A percentile compares a stretch with the other conserved stretches of the same genome.
These are phyloP conservation scores for Athetis lepigone DNA, from an alignment of 2,888 invertebrate species.

Conservation along the genomic window DNA sequence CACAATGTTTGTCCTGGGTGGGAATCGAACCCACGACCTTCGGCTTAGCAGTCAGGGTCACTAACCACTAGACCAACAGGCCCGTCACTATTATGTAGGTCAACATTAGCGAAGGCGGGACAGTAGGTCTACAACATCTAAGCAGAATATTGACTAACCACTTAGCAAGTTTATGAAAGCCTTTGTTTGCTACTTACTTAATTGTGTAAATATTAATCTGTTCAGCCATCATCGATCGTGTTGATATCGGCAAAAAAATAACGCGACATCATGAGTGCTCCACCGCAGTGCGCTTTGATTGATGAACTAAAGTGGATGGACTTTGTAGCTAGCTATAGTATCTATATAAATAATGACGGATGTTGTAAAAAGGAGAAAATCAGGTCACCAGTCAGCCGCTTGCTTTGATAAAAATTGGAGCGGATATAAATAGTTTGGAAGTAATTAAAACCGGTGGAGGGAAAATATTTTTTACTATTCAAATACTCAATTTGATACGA, in stretches of 20 bases:
- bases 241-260: constrained; percentile 11
- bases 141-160: not conserved
- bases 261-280: constrained; percentile 7
- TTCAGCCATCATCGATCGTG: constrained; percentile 42
- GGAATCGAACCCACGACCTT: too few relatives aligned
- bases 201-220: constrained; percentile 41
- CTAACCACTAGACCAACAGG: too few relatives aligned
- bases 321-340: not conserved
- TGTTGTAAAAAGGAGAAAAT: not conserved
- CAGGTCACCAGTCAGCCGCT: too few relatives aligned
- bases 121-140: too few relatives aligned
- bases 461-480: too few relatives aligned
- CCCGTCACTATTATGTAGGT: too few relatives aligned
- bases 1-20: too few relatives aligned
- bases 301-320: constrained; percentile 28
- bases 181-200: constrained; percentile 25
- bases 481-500: too few relatives aligned
- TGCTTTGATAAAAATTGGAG: not conserved
- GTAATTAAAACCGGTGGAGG: too few relatives aligned
- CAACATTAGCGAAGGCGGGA: too few relatives aligned
- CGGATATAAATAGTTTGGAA: too few relatives aligned
- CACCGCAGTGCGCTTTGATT: constrained; percentile 24
- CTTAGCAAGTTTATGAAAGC: not conserved
- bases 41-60: too few relatives aligned
- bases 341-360: not conserved